Evolutionary conservation across 2,797 vertebrate genomes (phyloP), one percentile per base, ranked within the genome.

Genomic region (Odontamblyopus rebecca): DNA sequence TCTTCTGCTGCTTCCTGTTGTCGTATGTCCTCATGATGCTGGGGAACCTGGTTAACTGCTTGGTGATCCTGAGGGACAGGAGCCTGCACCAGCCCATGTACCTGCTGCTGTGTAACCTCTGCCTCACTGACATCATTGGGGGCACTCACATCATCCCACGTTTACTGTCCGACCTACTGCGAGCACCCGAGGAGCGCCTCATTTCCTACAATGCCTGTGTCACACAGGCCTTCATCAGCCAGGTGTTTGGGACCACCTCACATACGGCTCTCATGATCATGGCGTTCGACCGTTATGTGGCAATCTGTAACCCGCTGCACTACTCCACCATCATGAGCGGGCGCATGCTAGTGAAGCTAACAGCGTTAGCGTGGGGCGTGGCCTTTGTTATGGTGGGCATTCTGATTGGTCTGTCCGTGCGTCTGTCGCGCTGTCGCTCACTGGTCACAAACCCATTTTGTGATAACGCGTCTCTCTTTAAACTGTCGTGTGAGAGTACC

Each of bases 221-320:
- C 0, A 9, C 89, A 0, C 94, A 95, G 82, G 94, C 95, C 73
- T 95, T 94, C 78, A 85, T 88, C 61, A 83, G 83, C 11, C 94
- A 95, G 2, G 83, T 92, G 9, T 92, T 90, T 32, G 92, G 87
- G 11, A 89, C 90, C 0, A 82, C 88, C 1, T 91, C 94, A 94
- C 1, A 23, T 23, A 86, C 87, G 0, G 86, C 94, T 0, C 86
- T 96, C 48, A 86, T 95, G 77, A 91, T 93, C 1, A 95, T 95
- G 95, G 93, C 94, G 0, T 92, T 94, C 0, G 94, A 96, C 80
- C 83, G 92, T 0, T 96, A 94, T 0, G 77, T 96, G 30, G 94
- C 95, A 3, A 89, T 95, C 67, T 96, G 94, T 0, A 81, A 92
- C 26, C 93, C 94, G 0, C 73, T 95, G 68, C 57, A 86, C 1